phyloP scores from a whole-genome alignment of 2,797 vertebrate species.

The Cephalopachus bancanus region DNA sequence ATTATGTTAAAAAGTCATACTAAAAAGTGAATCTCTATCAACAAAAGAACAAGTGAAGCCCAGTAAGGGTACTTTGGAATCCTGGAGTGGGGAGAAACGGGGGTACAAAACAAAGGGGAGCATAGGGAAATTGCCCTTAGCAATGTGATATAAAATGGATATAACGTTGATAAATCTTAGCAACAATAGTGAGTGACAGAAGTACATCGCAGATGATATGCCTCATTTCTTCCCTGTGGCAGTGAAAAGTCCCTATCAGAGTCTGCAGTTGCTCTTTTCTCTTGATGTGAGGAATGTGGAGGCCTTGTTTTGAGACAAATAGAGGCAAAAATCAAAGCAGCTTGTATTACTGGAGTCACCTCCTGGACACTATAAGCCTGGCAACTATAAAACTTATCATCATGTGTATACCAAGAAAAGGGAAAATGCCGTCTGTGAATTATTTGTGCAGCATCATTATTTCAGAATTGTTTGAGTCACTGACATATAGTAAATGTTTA shows the following conservation, averaged over 20 bases:
- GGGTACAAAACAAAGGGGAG: not conserved
- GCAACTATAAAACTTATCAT: not conserved
- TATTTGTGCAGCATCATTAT: not conserved
- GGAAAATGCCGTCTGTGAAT: not conserved
- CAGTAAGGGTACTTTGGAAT: not conserved
- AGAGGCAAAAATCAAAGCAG: not conserved
- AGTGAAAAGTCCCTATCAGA: not conserved
- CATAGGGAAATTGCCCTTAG: not conserved
- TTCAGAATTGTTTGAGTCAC: not conserved
- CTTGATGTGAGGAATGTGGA: not conserved
- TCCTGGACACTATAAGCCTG: not conserved
- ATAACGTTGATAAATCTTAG: not conserved
- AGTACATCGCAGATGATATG: not conserved
- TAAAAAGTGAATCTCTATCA: not conserved
- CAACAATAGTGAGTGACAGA: not conserved
- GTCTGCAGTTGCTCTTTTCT: not conserved
- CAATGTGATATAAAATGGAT: not conserved
- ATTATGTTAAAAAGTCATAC: not conserved
- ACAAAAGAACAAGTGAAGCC: not conserved
- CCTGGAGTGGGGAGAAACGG: not conserved
- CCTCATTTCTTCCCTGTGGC: not conserved
- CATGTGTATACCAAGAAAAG: not conserved
- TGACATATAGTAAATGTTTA: not conserved
- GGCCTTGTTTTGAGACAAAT: not conserved
- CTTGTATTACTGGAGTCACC: not conserved